These are phyloP conservation scores for Drosophila phalerata DNA, from an alignment of 2,888 invertebrate genomes.

Conservation along the genomic window DNA sequence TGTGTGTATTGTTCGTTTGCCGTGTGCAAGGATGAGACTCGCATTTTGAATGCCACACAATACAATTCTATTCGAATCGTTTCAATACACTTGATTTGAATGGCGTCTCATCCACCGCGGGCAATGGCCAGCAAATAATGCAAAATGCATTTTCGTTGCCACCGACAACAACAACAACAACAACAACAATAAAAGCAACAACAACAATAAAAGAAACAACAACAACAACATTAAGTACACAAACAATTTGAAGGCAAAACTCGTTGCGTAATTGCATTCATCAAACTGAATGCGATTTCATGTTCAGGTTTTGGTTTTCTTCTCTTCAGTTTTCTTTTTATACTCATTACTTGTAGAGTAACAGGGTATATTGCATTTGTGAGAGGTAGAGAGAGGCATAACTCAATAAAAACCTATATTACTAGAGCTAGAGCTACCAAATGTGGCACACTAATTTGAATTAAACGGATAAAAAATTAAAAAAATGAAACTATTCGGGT, in stretches of 20 bases:
- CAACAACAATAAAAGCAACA: constrained; percentile 12
- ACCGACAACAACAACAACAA: constrained; percentile 29
- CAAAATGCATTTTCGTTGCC: constrained; percentile 53
- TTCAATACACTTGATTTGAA: constrained; percentile 46
- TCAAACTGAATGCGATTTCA: constrained; percentile 49
- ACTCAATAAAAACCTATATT: background rate
- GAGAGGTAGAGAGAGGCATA: too few species aligned
- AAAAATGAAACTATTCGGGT: background rate
- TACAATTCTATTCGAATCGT: constrained; percentile 56
- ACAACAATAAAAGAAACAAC: too few species aligned
- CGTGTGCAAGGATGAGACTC: constrained; percentile 35
- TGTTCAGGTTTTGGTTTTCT: constrained; percentile 15
- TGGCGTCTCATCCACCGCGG: constrained; percentile 34
- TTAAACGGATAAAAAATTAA: too few species aligned
- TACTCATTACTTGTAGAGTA: background rate
- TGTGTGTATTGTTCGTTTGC: constrained; percentile 10
- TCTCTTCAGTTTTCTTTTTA: background rate
- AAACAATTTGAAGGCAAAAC: constrained; percentile 43
- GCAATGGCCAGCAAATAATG: constrained; percentile 66
- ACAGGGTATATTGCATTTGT: background rate
- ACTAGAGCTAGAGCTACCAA: background rate
- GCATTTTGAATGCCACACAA: constrained; percentile 53
- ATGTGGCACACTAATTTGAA: background rate
- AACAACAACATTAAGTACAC: constrained; percentile 9
- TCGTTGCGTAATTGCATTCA: constrained; percentile 71